Conservation (phyloP, 1,140 invertebrate species). For the Pristionchus pacificus region DNA sequence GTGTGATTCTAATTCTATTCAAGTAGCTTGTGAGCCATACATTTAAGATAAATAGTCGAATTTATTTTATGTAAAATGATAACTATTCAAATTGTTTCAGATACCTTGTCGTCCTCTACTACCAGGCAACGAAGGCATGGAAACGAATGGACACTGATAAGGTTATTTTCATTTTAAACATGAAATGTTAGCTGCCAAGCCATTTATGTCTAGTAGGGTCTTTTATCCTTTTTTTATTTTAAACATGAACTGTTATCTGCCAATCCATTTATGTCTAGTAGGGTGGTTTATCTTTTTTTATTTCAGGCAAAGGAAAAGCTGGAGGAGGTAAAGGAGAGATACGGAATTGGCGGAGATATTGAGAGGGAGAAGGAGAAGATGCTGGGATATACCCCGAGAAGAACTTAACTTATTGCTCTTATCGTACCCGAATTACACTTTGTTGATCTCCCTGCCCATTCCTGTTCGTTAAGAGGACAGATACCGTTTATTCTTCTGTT, state of each 20-base stretch:
- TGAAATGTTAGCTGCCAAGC: no score
- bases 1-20: no score
- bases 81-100: constrained; percentile 7
- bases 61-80: no score
- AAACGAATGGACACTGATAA: constrained; percentile 89
- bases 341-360: constrained; percentile 65
- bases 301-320: constrained; percentile 85
- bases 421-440: not conserved
- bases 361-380: constrained; percentile 57
- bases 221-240: not conserved
- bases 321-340: constrained; percentile 92
- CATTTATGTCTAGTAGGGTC: not conserved
- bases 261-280: not conserved
- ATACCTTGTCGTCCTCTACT: constrained; percentile 95
- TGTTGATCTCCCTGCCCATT: not conserved
- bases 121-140: constrained; percentile 74
- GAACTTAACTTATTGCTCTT: not conserved
- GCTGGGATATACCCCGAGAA: not conserved
- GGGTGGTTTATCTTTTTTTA: not conserved
- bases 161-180: no score
- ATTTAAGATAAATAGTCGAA: no score
- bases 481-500: not conserved
- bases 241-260: not conserved
- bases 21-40: no score
- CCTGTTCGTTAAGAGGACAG: not conserved